Base-by-base conservation (phyloP, 1,140 invertebrate species). In the Pseudomyrmex cubaensis region DNA sequence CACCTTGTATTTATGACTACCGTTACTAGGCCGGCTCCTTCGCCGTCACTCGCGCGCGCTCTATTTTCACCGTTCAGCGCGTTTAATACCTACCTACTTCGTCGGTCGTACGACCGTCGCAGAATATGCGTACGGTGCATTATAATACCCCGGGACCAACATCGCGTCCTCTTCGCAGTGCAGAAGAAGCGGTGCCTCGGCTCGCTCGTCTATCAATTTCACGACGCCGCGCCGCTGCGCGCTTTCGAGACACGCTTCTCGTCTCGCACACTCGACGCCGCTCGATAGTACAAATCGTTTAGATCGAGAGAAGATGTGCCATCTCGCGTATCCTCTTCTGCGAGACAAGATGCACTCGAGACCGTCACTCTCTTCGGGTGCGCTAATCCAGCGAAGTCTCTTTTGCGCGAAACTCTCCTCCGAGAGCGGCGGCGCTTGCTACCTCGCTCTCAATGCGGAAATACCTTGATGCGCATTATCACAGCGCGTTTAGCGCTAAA, bases 41-140 rank as follows among this genome's bases (percentile, higher is more conserved):
- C 62, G 57, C 50, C 35, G 35, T 35, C 35, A 35, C 35, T 35
- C 35, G 50, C 50, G 72, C 8, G 25, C 76, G 76, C 77, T 85
- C 77, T 84, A 86, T 87, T 82, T 85, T 86, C 82, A 85, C 85
- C 76, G 87, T 82, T 78, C 61, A 25, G 67, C 67, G 61, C 69
- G 62, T 82, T 82, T 82, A 52, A 74, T 73, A 59, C n/a, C 12
- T 73, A 59, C n/a, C 12, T 20, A 63, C 66, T 56, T 17, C 17
- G 52, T 62, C 48, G 69, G 56, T 50, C 46, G 22, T 52, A 25
- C 54, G n/a, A 73, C 15, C 50, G n/a, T 50, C 66, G 10, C 4
- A 22, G 67, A 80, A 72, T 73, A 61, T 54, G 20, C 44, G 66
- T 13, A 25, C 25, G 25, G 25, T 50, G 67, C 25, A 73, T 67